Evolutionary conservation across 2,797 vertebrate genomes (phyloP), one percentile per base, ranked within the genome.

Genomic region (Xenopus petersii): DNA sequence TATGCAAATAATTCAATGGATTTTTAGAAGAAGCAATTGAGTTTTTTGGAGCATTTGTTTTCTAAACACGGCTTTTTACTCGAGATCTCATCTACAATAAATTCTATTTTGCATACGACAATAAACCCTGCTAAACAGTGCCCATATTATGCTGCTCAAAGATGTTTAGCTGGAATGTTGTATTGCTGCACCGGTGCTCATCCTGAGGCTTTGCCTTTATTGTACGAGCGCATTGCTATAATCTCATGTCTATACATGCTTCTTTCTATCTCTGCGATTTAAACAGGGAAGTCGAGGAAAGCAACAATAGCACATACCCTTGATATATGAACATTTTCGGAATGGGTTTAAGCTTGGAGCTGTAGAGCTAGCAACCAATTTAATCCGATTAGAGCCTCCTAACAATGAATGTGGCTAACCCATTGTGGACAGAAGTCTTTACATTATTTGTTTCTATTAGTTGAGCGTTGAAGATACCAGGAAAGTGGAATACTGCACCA

Each of bases 371-470:
- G 92, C 92, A 95, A 93, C 93, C 93, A 91, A 89, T 94, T 93
- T 98, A 98, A 99, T 98, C 97, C 93, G 94, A 98, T 99, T 98
- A 98, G 91, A 73, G 81, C 87, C 85, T 84, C 86, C 87, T 80
- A 90, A 98, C 94, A 98, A 97, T 94, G 91, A 90, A 86, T 87
- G 83, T 86, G 83, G 80, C 82, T 80, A 70, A 54, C 80, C 84
- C 86, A 83, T 85, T 91, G 87, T 91, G 86, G 89, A 89, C 87
- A 89, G 86, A 89, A 81, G 86, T 85, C 84, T 86, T 87, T 80
- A 66, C 82, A 89, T 86, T 88, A 88, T 91, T 92, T 89, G 87
- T 92, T 92, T 93, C 89, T 87, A 91, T 93, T 91, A 88, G 87
- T 87, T 79, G 65, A 84, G 86, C 86, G 86, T 77, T 84, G 58